A percentile compares a stretch with the other conserved stretches of the same genome.
phyloP scores from a whole-genome alignment of 2,113 vertebrate genomes.

The Ailuropoda melanoleuca region DNA sequence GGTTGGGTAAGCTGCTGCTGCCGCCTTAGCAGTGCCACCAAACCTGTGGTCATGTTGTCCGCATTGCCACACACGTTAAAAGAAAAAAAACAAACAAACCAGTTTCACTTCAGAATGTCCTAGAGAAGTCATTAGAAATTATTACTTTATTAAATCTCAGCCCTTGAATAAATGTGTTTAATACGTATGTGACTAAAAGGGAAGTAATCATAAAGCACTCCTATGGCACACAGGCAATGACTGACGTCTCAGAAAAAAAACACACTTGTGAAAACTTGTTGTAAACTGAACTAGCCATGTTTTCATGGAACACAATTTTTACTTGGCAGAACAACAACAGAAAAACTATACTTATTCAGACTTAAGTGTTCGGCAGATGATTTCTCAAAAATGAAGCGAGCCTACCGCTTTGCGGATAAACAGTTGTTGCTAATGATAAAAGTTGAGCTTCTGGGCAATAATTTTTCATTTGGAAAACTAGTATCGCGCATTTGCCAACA shows the following conservation, averaged over 20 bases:
- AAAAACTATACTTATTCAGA: not conserved
- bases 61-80: not conserved
- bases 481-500: not conserved
- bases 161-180: not conserved
- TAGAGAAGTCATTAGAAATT: not conserved
- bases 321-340: not conserved
- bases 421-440: not conserved
- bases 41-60: not conserved
- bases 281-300: not conserved
- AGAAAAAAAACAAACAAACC: not conserved
- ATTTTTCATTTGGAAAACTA: not conserved
- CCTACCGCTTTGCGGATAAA: not conserved
- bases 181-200: not conserved
- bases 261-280: not conserved
- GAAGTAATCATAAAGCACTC: not conserved
- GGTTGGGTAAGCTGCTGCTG: too few species aligned
- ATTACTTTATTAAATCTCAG: not conserved
- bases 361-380: not conserved
- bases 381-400: not conserved
- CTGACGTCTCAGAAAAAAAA: not conserved
- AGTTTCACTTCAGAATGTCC: not conserved
- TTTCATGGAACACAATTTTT: not conserved
- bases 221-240: not conserved
- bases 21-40: not conserved
- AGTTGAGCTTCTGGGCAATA: not conserved